Evolutionary conservation across 2,888 invertebrate genomes (phyloP), one percentile per base, ranked within the genome.

Genomic region (Drosophila ustulata): DNA sequence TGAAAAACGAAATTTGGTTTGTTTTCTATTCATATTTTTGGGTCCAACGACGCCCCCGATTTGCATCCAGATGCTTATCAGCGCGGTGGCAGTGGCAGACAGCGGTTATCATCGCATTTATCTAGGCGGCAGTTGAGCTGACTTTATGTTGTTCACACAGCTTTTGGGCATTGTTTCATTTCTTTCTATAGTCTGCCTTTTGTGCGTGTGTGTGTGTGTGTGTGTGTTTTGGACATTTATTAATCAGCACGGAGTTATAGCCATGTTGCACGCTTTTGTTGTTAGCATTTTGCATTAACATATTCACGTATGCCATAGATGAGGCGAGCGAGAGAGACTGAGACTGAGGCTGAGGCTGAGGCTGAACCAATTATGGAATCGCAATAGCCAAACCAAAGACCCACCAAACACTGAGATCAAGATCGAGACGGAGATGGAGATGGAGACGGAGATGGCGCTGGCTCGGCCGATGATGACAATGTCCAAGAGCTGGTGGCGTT

Each of bases 241-340:
- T 83, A 80, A 71, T 80, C 82, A 67, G 76, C 71, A 30, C 32
- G 49, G 41, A 63, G 58, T 59, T 67, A 56, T 57, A 69, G 65
- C 56, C 57, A 75, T 73, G 69, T 73, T 73, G 63, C 68, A 76
- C 18, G 85, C 85, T 71, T 75, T 88, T 82, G 73, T 85, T 75
- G 67, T 69, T 66, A 64, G 50, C 63, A 61, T 57, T 83, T 70
- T 69, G 64, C 78, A 86, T 86, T 86, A 75, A 69, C 87, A 86
- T 88, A 79, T 75, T 67, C 53, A 65, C 65, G 51, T 49, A 34
- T 55, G 39, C 39, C 47, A 30, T 46, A 41, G 39, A 49, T 41
- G 49, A 13, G 64, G 9, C 9, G 34, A 28, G 11, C 3, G 30
- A 32, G 32, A 32, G 32, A 32, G 32, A 32, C 9, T 11, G 11